Evolutionary conservation across 2,888 invertebrate species (phyloP).

Genomic region (Flexamia atlantica): DNA sequence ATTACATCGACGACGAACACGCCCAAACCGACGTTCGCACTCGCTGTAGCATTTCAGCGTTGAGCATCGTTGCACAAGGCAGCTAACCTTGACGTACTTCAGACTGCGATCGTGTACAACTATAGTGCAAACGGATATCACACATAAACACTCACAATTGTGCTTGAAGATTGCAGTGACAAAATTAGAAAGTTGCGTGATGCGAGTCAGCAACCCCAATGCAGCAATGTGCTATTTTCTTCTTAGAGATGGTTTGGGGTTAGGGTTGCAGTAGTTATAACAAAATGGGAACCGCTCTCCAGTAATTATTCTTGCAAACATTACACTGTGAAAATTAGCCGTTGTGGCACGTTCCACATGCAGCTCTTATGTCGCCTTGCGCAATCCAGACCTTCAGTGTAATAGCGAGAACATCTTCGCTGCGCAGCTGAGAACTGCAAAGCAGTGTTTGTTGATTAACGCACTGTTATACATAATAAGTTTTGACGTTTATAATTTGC

Average conservation of each 20-base stretch:
- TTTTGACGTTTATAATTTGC: too few relatives aligned
- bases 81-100: too few relatives aligned
- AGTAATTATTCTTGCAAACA: not conserved
- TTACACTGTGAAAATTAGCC: not conserved
- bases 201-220: not conserved
- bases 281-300: not conserved
- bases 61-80: not conserved
- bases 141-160: not conserved
- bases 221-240: not conserved
- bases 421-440: not conserved
- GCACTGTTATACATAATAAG: too few relatives aligned
- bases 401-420: too few relatives aligned
- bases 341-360: not conserved
- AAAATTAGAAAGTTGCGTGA: constrained; percentile 8
- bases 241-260: not conserved
- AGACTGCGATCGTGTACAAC: too few relatives aligned
- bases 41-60: not conserved
- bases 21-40: not conserved
- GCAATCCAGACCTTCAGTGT: too few relatives aligned
- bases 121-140: too few relatives aligned
- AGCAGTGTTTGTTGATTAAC: too few relatives aligned
- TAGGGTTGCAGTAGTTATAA: not conserved
- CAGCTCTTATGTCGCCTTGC: too few relatives aligned
- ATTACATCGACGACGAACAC: not conserved
- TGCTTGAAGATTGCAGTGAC: not conserved